phyloP scores from a whole-genome alignment of 64 coral and sea anemone genomes.

The Astreopora myriophthalma region DNA sequence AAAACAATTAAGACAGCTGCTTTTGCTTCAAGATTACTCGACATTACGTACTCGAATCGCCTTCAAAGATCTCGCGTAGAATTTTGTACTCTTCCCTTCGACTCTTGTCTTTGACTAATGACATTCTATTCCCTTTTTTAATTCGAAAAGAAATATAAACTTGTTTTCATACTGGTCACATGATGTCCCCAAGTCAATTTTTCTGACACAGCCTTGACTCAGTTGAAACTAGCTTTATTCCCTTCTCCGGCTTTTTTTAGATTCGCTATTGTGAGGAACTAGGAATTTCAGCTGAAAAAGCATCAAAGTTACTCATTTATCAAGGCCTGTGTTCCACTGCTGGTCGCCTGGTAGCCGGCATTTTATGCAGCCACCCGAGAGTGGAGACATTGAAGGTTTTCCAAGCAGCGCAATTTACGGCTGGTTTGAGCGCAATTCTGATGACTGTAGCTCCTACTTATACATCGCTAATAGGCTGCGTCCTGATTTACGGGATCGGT shows the following conservation, averaged over 20 bases:
- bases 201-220: too few relatives aligned
- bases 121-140: too few relatives aligned
- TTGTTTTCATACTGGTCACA: too few relatives aligned
- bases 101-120: too few relatives aligned
- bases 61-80: too few relatives aligned
- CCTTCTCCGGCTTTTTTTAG: background rate
- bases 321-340: conserved; percentile 21
- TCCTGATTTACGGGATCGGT: background rate
- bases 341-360: conserved; percentile 26
- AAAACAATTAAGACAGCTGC: too few relatives aligned
- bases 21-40: too few relatives aligned
- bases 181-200: too few relatives aligned
- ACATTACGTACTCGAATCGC: too few relatives aligned
- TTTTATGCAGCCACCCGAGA: conserved; percentile 11
- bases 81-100: too few relatives aligned
- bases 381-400: conserved; percentile 29
- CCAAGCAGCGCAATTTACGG: background rate
- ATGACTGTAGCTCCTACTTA: background rate
- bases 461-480: background rate
- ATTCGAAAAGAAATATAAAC: too few relatives aligned
- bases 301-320: conserved; percentile 36
- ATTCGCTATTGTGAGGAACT: conserved; percentile 63
- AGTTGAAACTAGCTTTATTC: too few relatives aligned
- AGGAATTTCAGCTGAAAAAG: conserved; percentile 34
- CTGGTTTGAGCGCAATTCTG: background rate